phyloP scores from a whole-genome alignment of 1,140 invertebrate species.

The Trichonephila clavipes region DNA sequence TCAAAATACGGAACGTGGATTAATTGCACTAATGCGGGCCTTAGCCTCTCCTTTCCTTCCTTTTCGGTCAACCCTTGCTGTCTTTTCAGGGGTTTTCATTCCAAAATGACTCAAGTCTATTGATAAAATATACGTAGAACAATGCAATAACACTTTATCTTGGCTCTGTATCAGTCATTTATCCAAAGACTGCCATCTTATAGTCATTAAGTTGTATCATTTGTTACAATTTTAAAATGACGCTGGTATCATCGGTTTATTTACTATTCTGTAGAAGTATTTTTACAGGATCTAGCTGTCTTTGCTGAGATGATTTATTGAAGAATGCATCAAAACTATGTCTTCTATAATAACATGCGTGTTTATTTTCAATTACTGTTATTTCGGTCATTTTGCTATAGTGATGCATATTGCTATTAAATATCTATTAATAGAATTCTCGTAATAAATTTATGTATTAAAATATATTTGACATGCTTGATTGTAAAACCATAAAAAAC shows the following conservation, averaged over 20 bases:
- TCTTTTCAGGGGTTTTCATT: background rate
- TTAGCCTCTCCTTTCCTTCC: background rate
- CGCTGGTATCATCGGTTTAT: background rate
- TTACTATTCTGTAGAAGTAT: background rate
- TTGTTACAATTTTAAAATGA: background rate
- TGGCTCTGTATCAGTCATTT: background rate
- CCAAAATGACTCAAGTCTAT: background rate
- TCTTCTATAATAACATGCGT: too few species aligned
- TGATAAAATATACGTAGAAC: background rate
- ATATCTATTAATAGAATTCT: too few species aligned
- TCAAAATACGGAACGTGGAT: slow-evolving; percentile 58
- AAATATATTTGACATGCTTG: too few species aligned
- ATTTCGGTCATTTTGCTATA: too few species aligned
- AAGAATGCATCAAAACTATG: background rate
- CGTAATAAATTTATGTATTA: too few species aligned
- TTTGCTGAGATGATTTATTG: background rate
- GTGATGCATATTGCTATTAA: too few species aligned
- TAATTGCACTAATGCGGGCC: slow-evolving; percentile 49
- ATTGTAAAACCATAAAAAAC: too few species aligned
- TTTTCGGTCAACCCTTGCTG: background rate
- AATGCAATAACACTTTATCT: background rate
- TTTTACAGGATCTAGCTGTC: background rate
- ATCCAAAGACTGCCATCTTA: background rate
- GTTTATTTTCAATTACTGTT: too few species aligned
- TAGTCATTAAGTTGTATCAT: background rate